Conservation (phyloP, 2,888 invertebrate genomes). For the Dasypogon diadema region DNA sequence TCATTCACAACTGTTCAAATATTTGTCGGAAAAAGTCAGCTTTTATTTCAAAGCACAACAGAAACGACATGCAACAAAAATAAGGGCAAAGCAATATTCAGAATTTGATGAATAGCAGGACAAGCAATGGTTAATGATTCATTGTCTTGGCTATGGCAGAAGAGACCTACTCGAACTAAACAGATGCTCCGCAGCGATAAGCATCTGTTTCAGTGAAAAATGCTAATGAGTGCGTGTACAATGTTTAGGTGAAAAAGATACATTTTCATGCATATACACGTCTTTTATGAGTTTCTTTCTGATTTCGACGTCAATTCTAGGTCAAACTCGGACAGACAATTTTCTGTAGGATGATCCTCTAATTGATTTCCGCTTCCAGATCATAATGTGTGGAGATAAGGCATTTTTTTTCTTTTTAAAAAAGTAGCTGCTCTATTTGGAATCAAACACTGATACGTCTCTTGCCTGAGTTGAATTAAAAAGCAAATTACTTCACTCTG, state of each 20-base stretch:
- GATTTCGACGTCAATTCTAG: neutral
- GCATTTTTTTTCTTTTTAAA: too few relatives aligned
- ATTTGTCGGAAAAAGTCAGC: neutral
- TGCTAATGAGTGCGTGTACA: conserved; percentile 4
- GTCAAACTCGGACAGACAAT: conserved; percentile 7
- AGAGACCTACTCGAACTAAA: conserved; percentile 9
- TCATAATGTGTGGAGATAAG: too few relatives aligned
- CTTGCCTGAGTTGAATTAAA: conserved; percentile 7
- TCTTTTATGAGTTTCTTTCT: neutral
- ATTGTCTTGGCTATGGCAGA: neutral
- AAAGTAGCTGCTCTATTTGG: conserved; percentile 4
- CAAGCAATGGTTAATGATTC: conserved; percentile 24
- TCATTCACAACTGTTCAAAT: neutral
- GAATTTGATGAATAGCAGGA: conserved; percentile 11
- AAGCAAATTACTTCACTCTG: conserved; percentile 31
- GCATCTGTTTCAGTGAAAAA: conserved; percentile 9
- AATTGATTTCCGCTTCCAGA: too few relatives aligned
- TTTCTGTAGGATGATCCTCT: too few relatives aligned
- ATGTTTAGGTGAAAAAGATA: too few relatives aligned
- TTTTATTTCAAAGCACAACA: too few relatives aligned
- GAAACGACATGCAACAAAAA: neutral
- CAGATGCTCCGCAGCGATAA: neutral
- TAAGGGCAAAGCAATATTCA: neutral
- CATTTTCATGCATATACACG: too few relatives aligned
- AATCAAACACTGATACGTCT: conserved; percentile 4